These are phyloP conservation scores for Drosophila dunni DNA, from an alignment of 1,140 invertebrate species.

Conservation along the genomic window DNA sequence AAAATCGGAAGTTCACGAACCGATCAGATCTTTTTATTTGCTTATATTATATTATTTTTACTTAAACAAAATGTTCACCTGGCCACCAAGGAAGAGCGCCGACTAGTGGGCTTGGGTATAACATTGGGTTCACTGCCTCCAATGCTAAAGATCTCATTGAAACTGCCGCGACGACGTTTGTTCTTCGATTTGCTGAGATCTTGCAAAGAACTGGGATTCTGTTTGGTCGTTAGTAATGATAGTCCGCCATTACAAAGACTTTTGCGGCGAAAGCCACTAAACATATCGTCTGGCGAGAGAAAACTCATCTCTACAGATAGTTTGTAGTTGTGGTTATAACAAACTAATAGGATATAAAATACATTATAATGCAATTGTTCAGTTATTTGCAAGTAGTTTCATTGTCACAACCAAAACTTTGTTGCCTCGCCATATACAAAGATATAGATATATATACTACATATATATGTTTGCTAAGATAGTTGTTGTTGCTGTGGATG, in stretches of 20 bases:
- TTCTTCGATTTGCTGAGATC: conserved; percentile 60
- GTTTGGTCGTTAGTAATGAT: conserved; percentile 40
- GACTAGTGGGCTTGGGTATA: conserved; percentile 13
- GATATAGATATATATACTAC: neutral
- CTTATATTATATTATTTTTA: neutral
- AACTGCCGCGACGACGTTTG: conserved; percentile 81
- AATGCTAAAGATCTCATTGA: conserved; percentile 64
- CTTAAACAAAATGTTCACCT: conserved; percentile 45
- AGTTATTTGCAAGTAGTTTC: conserved; percentile 10
- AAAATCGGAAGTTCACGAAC: neutral
- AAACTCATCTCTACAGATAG: conserved; percentile 55
- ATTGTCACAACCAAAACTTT: conserved; percentile 17
- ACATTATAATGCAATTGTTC: neutral
- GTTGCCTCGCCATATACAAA: neutral
- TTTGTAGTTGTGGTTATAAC: neutral
- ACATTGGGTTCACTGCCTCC: conserved; percentile 15
- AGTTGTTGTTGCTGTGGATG: conserved; percentile 10
- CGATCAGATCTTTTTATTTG: neutral
- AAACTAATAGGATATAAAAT: neutral
- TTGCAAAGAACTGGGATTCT: conserved; percentile 30
- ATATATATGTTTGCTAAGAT: conserved; percentile 7
- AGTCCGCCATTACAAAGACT: conserved; percentile 68
- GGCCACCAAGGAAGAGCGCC: conserved; percentile 60
- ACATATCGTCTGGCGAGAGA: conserved; percentile 63
- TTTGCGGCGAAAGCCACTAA: conserved; percentile 61